Conservation (phyloP, 2,797 vertebrate genomes). For the Oreortyx pictus region DNA sequence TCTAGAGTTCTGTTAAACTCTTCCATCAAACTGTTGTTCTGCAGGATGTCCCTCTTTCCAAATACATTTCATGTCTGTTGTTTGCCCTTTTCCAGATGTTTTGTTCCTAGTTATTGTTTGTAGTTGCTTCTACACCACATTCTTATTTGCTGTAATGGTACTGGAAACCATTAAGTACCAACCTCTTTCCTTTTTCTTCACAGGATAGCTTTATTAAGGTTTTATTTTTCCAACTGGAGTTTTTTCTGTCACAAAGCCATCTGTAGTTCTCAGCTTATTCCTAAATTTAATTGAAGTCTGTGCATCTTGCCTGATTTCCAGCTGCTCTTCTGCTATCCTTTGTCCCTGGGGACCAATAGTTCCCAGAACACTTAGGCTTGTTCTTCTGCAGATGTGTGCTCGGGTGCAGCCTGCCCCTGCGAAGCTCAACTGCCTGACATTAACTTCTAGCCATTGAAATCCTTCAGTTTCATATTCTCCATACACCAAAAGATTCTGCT, state of each 20-base stretch:
- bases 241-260: background rate
- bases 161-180: background rate
- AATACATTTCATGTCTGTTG: background rate
- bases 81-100: background rate
- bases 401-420: background rate
- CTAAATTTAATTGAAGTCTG: background rate
- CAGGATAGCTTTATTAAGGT: background rate
- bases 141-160: background rate
- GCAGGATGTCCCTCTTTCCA: background rate
- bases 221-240: background rate
- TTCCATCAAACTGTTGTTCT: background rate
- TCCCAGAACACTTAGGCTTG: background rate
- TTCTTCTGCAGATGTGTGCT: background rate
- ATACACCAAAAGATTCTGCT: background rate
- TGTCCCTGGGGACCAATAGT: background rate
- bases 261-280: background rate
- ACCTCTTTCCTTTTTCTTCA: background rate
- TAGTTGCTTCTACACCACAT: background rate
- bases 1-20: background rate
- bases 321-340: background rate
- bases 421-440: background rate
- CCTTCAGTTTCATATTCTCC: background rate
- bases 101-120: background rate
- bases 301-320: background rate
- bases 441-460: background rate